Evolutionary conservation across 1,140 invertebrate genomes (phyloP), one percentile per base, ranked within the genome.

Genomic region (Armadillidium nasatum): DNA sequence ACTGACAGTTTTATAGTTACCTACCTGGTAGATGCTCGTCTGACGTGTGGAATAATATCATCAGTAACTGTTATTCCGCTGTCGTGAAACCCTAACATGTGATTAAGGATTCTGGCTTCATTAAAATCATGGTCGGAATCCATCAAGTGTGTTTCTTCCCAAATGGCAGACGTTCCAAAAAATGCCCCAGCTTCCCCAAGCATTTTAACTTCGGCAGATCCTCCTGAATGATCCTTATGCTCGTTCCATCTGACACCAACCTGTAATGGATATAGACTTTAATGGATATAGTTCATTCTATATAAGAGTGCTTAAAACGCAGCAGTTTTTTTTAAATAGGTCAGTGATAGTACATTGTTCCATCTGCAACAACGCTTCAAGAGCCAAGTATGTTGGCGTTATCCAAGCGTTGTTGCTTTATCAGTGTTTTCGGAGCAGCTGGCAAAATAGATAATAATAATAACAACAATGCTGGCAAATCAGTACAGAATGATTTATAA

Each of bases 91-190:
- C 76, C 70, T 76, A 79, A 73, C 78, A 81, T 80, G 54, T 77
- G 69, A 23, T 77, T 54, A 23, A 79, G 78, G 23, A 78, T 78
- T 85, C 86, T 45, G 10, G 82, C 79, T 50, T 81, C 80, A 44
- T 82, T 84, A 6, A 87, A 81, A 70, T 85, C 84, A 71, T 86
- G 85, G 15, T 84, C 85, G 13, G 85, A 84, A 74, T 87, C 85
- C 79, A 85, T 83, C 23, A 79, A 78, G 79, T 85, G 83, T 19
- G 83, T 77, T 23, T 83, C 76, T 46, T 82, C 80, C 75, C 86
- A 78, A 22, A 84, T 76, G 0, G 83, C 81, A 45, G 85, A 84
- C 11, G 84, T 73, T 0, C 80, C 84, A 78, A 86, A 85, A 71
- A 85, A 86, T 0, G 86, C 82, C 15, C 84, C 84, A 19, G 83